These are phyloP conservation scores for Meliscaeva auricollis DNA, from an alignment of 2,888 invertebrate species.

Conservation along the genomic window DNA sequence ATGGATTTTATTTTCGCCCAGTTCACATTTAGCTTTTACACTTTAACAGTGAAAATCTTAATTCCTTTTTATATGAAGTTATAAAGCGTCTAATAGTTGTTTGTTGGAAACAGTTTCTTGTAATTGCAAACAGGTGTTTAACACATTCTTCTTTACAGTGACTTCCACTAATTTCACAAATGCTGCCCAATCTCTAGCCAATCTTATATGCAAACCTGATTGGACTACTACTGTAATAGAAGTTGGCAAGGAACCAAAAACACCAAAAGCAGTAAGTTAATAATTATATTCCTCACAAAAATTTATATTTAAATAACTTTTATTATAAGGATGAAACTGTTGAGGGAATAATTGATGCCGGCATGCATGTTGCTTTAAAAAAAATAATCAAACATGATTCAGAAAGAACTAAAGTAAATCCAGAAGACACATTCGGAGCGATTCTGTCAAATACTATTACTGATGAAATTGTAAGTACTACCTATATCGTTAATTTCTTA, in stretches of 20 bases:
- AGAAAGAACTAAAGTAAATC: slow-evolving; percentile 81
- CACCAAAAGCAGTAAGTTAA: slow-evolving; percentile 45
- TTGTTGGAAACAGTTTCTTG: no score
- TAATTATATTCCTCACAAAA: background rate
- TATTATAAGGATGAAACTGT: slow-evolving; percentile 77
- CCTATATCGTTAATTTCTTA: background rate
- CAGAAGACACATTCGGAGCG: slow-evolving; percentile 86
- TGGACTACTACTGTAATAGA: slow-evolving; percentile 85
- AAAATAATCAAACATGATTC: slow-evolving; percentile 89
- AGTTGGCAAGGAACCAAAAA: slow-evolving; percentile 64
- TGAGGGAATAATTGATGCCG: slow-evolving; percentile 89
- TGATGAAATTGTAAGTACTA: slow-evolving; percentile 85
- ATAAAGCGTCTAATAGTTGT: no score
- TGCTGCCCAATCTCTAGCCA: slow-evolving; percentile 84
- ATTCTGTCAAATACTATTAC: slow-evolving; percentile 85
- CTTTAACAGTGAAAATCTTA: no score
- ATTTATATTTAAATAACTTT: background rate
- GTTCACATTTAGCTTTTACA: no score
- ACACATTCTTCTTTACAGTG: slow-evolving; percentile 76
- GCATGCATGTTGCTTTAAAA: slow-evolving; percentile 91
- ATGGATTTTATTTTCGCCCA: no score
- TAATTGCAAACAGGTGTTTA: no score
- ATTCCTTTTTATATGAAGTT: no score
- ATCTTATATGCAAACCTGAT: slow-evolving; percentile 84
- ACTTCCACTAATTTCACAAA: slow-evolving; percentile 82